phyloP scores from a whole-genome alignment of 2,797 vertebrate genomes.

The Hydrolagus colliei region DNA sequence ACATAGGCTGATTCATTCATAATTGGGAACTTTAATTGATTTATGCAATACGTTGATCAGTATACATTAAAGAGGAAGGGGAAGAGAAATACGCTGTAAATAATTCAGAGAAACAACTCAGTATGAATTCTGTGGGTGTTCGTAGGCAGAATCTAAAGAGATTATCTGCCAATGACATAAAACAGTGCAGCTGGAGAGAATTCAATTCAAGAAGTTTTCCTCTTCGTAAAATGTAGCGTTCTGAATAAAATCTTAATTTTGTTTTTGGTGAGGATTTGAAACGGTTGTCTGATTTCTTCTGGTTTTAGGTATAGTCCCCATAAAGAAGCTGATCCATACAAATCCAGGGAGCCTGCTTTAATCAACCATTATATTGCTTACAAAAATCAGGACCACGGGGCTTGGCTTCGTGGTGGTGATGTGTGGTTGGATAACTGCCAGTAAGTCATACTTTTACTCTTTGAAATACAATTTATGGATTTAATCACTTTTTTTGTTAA shows the following conservation, averaged over 20 bases:
- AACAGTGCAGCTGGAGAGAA: too few species aligned
- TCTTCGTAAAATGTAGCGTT: neutral
- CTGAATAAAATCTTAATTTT: neutral
- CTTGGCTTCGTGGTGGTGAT: constrained; percentile 91
- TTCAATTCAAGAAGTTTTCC: neutral
- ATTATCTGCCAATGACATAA: too few species aligned
- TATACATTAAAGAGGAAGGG: too few species aligned
- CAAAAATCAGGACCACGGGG: constrained; percentile 95
- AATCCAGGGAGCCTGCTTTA: constrained; percentile 86
- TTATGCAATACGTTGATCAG: too few species aligned
- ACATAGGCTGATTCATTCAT: too few species aligned
- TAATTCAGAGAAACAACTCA: too few species aligned
- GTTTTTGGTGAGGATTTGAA: neutral
- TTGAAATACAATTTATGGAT: neutral
- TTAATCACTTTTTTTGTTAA: neutral
- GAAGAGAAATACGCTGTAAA: too few species aligned
- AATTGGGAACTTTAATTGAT: too few species aligned
- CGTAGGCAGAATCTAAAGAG: neutral
- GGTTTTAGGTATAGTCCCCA: constrained; percentile 80
- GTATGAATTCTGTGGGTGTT: neutral
- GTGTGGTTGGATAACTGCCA: constrained; percentile 91
- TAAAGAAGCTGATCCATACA: constrained; percentile 83
- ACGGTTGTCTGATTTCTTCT: neutral
- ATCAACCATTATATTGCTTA: constrained; percentile 81
- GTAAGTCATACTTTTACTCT: constrained; percentile 56